These are phyloP conservation scores for Spialia ferax DNA, from an alignment of 2,888 invertebrate genomes.

Conservation along the genomic window DNA sequence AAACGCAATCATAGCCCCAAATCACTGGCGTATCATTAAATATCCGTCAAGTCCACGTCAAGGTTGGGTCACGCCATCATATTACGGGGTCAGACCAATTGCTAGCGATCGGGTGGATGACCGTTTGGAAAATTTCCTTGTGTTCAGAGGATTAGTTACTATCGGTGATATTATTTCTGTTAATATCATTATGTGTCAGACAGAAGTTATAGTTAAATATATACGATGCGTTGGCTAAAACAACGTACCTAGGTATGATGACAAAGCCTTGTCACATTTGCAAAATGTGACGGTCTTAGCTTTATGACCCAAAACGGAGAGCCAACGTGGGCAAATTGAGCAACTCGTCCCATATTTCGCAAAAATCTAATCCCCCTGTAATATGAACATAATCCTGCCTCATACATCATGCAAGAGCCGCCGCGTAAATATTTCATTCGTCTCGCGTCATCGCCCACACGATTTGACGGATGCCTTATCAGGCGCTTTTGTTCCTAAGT, in stretches of 20 bases:
- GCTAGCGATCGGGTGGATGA: neutral
- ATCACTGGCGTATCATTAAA: neutral
- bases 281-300: neutral
- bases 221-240: too few relatives aligned
- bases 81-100: neutral
- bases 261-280: neutral
- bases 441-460: constrained; percentile 17
- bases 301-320: neutral
- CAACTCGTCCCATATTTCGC: neutral
- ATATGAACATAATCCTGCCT: constrained; percentile 22
- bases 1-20: neutral
- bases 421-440: constrained; percentile 26
- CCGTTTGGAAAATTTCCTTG: neutral
- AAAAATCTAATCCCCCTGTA: constrained; percentile 17
- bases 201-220: too few relatives aligned
- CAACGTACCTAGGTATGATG: too few relatives aligned
- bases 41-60: neutral
- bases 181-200: neutral
- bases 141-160: neutral
- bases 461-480: constrained; percentile 25
- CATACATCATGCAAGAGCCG: constrained; percentile 24
- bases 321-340: neutral
- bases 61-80: neutral
- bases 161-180: neutral
- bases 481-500: constrained; percentile 9